These are phyloP conservation scores for Scaptomyza cyrtandrae DNA, from an alignment of 2,888 invertebrate genomes.

Conservation along the genomic window DNA sequence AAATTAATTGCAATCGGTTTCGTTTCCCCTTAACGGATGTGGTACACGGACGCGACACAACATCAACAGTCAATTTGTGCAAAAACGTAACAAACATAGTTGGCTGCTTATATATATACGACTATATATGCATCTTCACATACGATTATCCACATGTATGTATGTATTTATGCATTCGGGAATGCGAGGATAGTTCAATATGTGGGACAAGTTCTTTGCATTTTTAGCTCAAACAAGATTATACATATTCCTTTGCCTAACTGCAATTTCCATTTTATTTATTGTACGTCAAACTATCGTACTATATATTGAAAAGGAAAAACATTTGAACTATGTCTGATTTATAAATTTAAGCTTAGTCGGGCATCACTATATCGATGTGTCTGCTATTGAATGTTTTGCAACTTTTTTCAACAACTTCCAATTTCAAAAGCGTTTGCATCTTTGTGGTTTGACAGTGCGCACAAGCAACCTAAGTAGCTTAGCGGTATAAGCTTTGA, in stretches of 20 bases:
- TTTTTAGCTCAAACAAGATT: background rate
- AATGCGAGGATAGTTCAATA: constrained; percentile 15
- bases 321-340: too few relatives aligned
- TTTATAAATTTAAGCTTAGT: too few relatives aligned
- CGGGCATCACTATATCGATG: too few relatives aligned
- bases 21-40: constrained; percentile 67
- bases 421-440: too few relatives aligned
- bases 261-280: too few relatives aligned
- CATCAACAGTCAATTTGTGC: constrained; percentile 61
- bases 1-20: constrained; percentile 80
- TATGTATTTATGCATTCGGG: background rate
- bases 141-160: background rate
- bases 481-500: background rate
- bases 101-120: constrained; percentile 1
- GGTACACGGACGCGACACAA: constrained; percentile 53
- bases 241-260: background rate
- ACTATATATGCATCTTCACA: background rate
- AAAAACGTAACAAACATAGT: constrained; percentile 28
- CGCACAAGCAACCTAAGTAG: background rate
- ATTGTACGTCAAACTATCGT: background rate
- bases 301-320: too few relatives aligned
- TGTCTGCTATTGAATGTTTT: too few relatives aligned
- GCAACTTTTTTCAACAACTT: too few relatives aligned
- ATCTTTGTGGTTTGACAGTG: background rate
- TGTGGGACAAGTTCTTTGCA: background rate